Base-by-base conservation (phyloP, 2,113 vertebrate species). In the Solea solea region DNA sequence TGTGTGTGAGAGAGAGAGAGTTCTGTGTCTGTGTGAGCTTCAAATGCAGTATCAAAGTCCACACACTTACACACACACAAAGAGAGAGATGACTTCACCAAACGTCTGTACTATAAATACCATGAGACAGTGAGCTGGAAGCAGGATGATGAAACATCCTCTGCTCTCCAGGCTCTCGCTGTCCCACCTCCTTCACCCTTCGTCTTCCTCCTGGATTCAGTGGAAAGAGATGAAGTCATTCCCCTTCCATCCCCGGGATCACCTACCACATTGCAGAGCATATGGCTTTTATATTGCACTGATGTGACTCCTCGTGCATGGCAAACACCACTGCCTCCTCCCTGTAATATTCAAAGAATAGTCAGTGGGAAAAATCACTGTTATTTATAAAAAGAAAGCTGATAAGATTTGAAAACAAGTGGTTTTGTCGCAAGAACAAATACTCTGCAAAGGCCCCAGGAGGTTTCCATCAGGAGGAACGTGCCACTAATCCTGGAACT, bases 171-270 rank as follows among this genome's bases (percentile, higher is more conserved):
- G 56, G 16, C 69, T 59, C 57, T 41, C 64, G 39, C 25, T 27
- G 27, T 28, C 60, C 58, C 69, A 16, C 66, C 78, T 67, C 70
- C 78, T 76, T 65, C 74, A 12, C 72, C 69, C 58, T 51, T 42
- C 13, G 2, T 73, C 64, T 57, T 56, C 64, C 61, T 66, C 65
- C 70, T 84, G 76, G 74, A 76, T 52, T 55, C 59, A 83, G 87
- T 84, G 87, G 84, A 88, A 88, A 85, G 80, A 72, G 70, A 83
- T 89, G 82, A 89, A 76, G 84, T 89, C 80, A 89, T 83, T 51
- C 46, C 56, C 14, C 72, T 76, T 76, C 76, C 76, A 78, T 78
- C 78, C 57, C 52, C 21, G 48, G 73, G 73, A 80, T 84, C 77
- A 86, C 75, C 78, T 73, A 78, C 78, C 79, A 70, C 86, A 86